A percentile compares a stretch with the other conserved stretches of the same genome.
Conservation (phyloP, 2,888 invertebrate species). For the Himalopsyche anomala region DNA sequence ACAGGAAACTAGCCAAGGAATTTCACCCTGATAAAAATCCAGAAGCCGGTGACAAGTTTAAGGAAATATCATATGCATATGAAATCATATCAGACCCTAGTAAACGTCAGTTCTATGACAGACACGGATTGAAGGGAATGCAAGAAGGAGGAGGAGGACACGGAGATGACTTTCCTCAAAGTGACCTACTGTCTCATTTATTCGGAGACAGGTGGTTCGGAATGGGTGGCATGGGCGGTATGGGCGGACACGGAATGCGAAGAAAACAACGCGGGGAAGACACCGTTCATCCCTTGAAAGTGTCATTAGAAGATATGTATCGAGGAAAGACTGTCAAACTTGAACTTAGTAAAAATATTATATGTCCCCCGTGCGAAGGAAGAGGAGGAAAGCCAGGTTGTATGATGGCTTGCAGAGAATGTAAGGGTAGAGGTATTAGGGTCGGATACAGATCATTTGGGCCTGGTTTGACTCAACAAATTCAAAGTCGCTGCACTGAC, state of each 20-base stretch:
- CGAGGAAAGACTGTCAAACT: conserved; percentile 91
- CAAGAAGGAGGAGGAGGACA: conserved; percentile 80
- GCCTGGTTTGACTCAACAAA: conserved; percentile 80
- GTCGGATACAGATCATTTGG: conserved; percentile 83
- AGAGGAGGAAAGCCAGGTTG: conserved; percentile 85
- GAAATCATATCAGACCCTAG: conserved; percentile 94
- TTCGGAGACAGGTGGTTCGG: conserved; percentile 82
- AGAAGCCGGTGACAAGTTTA: conserved; percentile 93
- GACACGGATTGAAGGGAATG: conserved; percentile 90
- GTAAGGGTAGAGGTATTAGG: conserved; percentile 88
- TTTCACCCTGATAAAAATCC: conserved; percentile 96
- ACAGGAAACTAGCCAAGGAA: conserved; percentile 94
- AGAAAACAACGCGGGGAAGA: conserved; percentile 86
- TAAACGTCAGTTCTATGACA: conserved; percentile 91
- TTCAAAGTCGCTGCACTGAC: conserved; percentile 79
- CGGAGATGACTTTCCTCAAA: conserved; percentile 77
- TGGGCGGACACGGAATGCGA: conserved; percentile 72
- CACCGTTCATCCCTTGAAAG: conserved; percentile 88
- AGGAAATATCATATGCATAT: conserved; percentile 97
- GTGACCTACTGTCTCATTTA: conserved; percentile 82
- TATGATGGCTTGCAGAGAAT: conserved; percentile 82
- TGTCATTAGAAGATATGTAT: conserved; percentile 93
- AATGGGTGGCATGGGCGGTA: conserved; percentile 75
- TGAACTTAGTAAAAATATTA: conserved; percentile 88
- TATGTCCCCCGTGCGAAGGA: conserved; percentile 87